Percentiles rank a stretch among this genome's conserved stretches.
Conservation (phyloP, 1,140 invertebrate genomes). For the Caenorhabditis latens region DNA sequence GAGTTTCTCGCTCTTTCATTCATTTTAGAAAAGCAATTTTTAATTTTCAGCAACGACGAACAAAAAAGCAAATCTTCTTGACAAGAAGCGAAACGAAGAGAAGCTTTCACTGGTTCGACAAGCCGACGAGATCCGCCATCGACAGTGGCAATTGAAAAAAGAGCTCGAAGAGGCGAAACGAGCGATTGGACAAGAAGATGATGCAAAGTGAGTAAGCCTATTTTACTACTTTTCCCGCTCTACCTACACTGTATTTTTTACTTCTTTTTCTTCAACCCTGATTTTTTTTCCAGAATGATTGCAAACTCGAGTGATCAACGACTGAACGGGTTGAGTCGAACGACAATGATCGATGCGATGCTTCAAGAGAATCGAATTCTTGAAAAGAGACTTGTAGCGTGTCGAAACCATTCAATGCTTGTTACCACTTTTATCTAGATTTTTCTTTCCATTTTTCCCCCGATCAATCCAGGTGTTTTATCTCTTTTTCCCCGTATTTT, state of each 20-base stretch:
- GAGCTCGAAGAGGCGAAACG: constrained; percentile 49
- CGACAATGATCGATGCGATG: constrained; percentile 34
- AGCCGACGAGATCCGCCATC: constrained; percentile 40
- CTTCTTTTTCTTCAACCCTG: not conserved
- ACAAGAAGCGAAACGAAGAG: constrained; percentile 51
- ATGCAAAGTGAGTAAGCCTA: constrained; percentile 33
- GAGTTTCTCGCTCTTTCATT: not conserved
- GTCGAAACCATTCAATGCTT: constrained; percentile 64
- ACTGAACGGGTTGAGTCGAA: constrained; percentile 50
- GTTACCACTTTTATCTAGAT: constrained; percentile 62
- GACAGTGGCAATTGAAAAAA: constrained; percentile 38
- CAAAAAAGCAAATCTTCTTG: constrained; percentile 28
- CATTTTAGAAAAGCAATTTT: not conserved
- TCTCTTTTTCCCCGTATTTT: constrained; percentile 30
- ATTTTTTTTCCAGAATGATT: constrained; percentile 46
- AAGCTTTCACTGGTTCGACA: constrained; percentile 20
- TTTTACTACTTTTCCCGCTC: no score
- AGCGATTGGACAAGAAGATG: constrained; percentile 52
- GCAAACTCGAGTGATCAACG: constrained; percentile 15
- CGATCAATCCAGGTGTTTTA: constrained; percentile 18
- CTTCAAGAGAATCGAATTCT: constrained; percentile 62
- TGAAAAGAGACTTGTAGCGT: constrained; percentile 60
- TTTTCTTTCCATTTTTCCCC: not conserved
- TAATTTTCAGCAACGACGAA: constrained; percentile 36
- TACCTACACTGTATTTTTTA: not conserved